Base-by-base conservation (phyloP, 2,113 vertebrate species). In the Odontophorus gujanensis region DNA sequence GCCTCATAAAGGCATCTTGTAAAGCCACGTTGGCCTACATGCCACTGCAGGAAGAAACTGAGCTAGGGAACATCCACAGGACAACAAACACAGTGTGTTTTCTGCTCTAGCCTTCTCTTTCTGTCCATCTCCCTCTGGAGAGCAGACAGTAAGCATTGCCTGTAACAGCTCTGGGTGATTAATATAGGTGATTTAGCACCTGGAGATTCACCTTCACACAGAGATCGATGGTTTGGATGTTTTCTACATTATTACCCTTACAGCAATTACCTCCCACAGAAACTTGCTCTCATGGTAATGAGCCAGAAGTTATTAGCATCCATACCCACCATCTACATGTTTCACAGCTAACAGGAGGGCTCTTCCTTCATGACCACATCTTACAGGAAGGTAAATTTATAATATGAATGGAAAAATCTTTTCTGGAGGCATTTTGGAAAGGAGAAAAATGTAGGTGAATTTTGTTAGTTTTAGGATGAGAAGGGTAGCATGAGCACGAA, bases 261-360 rank as follows among this genome's bases (percentile, higher is more conserved):
- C 62, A 92, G 91, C 95, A 96, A 91, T 96, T 96, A 92, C 89
- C 92, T 92, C 94, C 91, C 74, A 89, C 96, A 87, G 94, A 79
- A 15, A 84, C 78, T 92, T 79, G 74, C 53, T 90, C 86, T 93
- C 36, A 45, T 89, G 63, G 38, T 96, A 93, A 96, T 92, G 78
- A 96, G 78, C 81, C 91, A 93, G 81, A 73, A 93, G 91, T 62
- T 92, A 95, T 96, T 91, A 92, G 53, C 36, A 69, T 84, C 95
- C 66, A 83, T 71, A 53, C 61, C 62, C 24, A 14, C 74, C 50
- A 42, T 32, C 73, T 61, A 50, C n/a, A n/a, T 10, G 36, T 68
- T 92, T 94, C 68, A 81, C 18, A 61, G 69, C 50, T 79, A 38
- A 38, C 55, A 86, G 45, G n/a, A 76, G 21, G 15, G 26, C n/a